Evolutionary conservation across 1,140 invertebrate species (phyloP).

Genomic region (Diprion similis): DNA sequence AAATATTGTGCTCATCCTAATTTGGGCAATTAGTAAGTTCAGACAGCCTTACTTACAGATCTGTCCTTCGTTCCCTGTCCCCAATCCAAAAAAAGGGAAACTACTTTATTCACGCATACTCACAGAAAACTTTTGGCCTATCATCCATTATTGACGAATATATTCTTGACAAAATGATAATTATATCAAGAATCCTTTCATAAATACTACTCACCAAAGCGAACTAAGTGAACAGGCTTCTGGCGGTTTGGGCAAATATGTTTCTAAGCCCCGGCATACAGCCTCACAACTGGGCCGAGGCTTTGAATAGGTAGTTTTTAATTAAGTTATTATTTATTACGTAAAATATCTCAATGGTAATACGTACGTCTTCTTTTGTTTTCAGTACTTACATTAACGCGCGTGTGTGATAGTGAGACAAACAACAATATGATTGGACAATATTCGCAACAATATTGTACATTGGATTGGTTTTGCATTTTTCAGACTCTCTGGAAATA

Average conservation of each 20-base stretch:
- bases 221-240: slow-evolving; percentile 42
- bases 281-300: slow-evolving; percentile 43
- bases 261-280: slow-evolving; percentile 30
- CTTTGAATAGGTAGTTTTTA: slow-evolving; percentile 37
- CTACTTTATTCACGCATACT: slow-evolving; percentile 51
- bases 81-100: slow-evolving; percentile 39
- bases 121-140: slow-evolving; percentile 47
- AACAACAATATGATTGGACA: slow-evolving; percentile 59
- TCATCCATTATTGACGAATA: slow-evolving; percentile 37
- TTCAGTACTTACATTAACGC: slow-evolving; percentile 63
- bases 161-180: slow-evolving; percentile 44
- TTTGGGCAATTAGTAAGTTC: slow-evolving; percentile 10
- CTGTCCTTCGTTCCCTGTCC: slow-evolving; percentile 42
- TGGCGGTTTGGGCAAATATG: slow-evolving; percentile 41
- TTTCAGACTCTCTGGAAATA: slow-evolving; percentile 64
- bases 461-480: slow-evolving; percentile 62
- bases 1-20: not conserved
- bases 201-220: slow-evolving; percentile 58
- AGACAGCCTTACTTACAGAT: slow-evolving; percentile 52
- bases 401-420: slow-evolving; percentile 55
- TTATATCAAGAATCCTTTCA: slow-evolving; percentile 43
- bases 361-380: slow-evolving; percentile 34
- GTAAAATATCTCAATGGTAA: slow-evolving; percentile 50
- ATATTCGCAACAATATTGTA: slow-evolving; percentile 62
- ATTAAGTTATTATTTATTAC: slow-evolving; percentile 52